These are phyloP conservation scores for Prietella phreatophila DNA, from an alignment of 2,113 vertebrate genomes.

Conservation along the genomic window DNA sequence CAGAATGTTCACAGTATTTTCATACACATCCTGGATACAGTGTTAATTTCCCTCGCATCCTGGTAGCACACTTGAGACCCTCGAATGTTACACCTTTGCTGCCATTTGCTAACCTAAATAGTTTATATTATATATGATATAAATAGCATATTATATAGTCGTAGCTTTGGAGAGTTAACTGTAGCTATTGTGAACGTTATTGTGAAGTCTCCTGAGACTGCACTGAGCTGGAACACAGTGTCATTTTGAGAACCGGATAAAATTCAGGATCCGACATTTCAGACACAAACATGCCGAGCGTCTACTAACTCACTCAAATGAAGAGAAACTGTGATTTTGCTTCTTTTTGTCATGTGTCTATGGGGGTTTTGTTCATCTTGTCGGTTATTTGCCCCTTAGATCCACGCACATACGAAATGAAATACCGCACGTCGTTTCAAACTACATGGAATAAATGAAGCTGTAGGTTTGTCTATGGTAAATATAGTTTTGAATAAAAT, in stretches of 20 bases:
- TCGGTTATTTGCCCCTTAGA: constrained; percentile 33
- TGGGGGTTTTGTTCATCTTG: constrained; percentile 13
- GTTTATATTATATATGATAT: constrained; percentile 47
- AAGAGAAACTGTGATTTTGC: constrained; percentile 49
- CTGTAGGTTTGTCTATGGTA: constrained; percentile 50
- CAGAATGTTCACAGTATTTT: constrained; percentile 33
- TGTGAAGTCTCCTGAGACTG: constrained; percentile 25
- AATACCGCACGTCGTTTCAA: constrained; percentile 23
- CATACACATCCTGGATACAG: not conserved
- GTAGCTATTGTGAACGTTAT: constrained; percentile 37
- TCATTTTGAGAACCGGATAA: constrained; percentile 26
- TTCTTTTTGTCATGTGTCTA: constrained; percentile 10
- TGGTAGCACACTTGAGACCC: constrained; percentile 8
- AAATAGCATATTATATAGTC: constrained; percentile 30
- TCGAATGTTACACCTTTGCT: constrained; percentile 25
- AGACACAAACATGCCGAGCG: constrained; percentile 7
- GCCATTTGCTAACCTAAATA: constrained; percentile 43
- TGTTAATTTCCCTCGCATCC: constrained; percentile 13
- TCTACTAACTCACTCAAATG: constrained; percentile 41
- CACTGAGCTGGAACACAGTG: constrained; percentile 9
- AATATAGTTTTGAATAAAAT: constrained; percentile 61
- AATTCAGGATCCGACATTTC: constrained; percentile 24
- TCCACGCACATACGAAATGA: constrained; percentile 6
- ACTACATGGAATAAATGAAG: constrained; percentile 26
- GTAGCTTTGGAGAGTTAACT: constrained; percentile 48